Evolutionary conservation across 2,888 invertebrate species (phyloP), one percentile per base, ranked within the genome.

Genomic region (Hyposoter didymator): DNA sequence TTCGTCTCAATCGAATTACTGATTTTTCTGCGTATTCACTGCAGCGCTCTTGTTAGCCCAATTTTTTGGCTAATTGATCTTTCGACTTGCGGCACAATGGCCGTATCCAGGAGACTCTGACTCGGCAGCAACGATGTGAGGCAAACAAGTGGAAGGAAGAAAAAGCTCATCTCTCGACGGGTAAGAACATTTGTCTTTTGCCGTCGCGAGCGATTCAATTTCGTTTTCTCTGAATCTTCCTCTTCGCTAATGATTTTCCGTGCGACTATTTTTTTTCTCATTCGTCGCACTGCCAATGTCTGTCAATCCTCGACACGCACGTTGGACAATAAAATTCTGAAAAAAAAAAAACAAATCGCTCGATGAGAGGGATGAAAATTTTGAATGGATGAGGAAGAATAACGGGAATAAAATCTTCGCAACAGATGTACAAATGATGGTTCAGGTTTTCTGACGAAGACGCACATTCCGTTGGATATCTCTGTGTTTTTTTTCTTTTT

Each of bases 1-100:
- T 89, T 89, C 88, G 91, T 91, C 90, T 91, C 91, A 93, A 93
- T 93, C 92, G 91, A 93, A 93, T 94, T 93, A 93, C 92, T 93
- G n/a, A n/a, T n/a, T 93, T 92, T 93, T 84, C 90, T 86, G 87
- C 88, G 88, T 89, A 90, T 91, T 90, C 91, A 90, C 89, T 86
- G 88, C 70, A 72, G 47, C 78, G 59, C 78, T 78, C 59, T 78
- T 70, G 88, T 86, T 89, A 89, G 88, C 86, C 90, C 91, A 91
- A 92, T 92, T 92, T 92, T 92, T 92, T 92, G 90, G 91, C 90
- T 92, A 92, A 92, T 92, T 92, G 92, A 92, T 90, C 78, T 89
- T 87, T 84, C 84, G 82, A 62, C 73, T 66, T 83, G 35, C 52
- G 22, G 78, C 62, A 47, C 62, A 82, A 82, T 28, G n/a, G 45